Base-by-base conservation (phyloP, 30 jellyfish, hydroid and myxozoan species). In the Nemopilema nomurai region DNA sequence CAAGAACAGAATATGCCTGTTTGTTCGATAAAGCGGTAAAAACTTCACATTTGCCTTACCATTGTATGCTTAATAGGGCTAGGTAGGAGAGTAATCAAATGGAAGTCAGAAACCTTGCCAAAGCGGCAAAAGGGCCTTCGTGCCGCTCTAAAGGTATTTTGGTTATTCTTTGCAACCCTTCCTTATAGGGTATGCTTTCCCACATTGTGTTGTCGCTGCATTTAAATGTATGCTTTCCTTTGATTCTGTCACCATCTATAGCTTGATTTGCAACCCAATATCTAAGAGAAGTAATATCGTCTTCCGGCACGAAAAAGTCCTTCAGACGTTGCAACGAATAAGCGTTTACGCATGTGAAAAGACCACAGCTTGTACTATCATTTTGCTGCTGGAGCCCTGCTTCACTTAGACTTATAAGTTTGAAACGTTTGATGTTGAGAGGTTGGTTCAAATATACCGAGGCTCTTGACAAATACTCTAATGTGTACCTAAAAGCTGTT, bases 381-480 rank as follows among this genome's bases (percentile, higher is more conserved):
- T 63, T 63, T 63, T 63, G 72, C 29, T 63, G 72, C 72, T 19
- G 72, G 8, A 63, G 72, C 29, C 72, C 72, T 63, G 72, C 72
- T 24, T 63, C 29, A 63, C 72, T 63, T 19, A 63, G 72, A 63
- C 72, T n/a, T 63, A 63, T 63, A n/a, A 63, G 29, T 24, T 63
- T 63, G 29, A 63, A 63, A n/a, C 72, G 72, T 24, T 24, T 63
- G 29, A 63, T 19, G 29, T 63, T 63, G 29, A 24, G 17, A 63
- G 26, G 29, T 19, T 24, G 72, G 29, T 63, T n/a, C 29, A 63
- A 24, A 63, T 63, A 63, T 19, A 24, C 20, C 26, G 29, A 63
- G 72, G 72, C 72, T 63, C 29, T 63, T 19, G 29, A 24, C 72
- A 63, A 63, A 24, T 63, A 63, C 29, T 63, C 29, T 63, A 63